phyloP scores from a whole-genome alignment of 2,888 invertebrate genomes.

The Euplexia lucipara region DNA sequence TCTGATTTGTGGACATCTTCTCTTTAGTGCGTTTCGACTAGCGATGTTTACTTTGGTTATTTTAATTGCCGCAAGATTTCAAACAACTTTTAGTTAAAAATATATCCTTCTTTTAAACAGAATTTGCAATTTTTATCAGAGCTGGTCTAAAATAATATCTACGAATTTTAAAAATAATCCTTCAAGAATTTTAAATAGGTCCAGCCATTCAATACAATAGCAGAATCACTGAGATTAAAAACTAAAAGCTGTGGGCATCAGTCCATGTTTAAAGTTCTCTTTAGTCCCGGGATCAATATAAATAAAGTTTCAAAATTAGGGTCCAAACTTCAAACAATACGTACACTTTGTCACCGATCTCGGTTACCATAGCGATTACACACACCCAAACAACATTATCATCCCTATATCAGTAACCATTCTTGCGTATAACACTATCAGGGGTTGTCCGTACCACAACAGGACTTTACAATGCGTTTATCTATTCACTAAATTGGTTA shows the following conservation, averaged over 20 bases:
- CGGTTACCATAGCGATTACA: constrained; percentile 81
- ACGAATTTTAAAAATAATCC: background rate
- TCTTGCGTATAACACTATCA: constrained; percentile 74
- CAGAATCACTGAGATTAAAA: constrained; percentile 9
- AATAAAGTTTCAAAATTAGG: constrained; percentile 58
- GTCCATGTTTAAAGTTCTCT: constrained; percentile 16
- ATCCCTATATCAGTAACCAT: constrained; percentile 79
- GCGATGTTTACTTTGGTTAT: background rate
- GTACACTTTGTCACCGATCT: constrained; percentile 54
- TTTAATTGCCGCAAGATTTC: background rate
- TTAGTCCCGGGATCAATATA: constrained; percentile 30
- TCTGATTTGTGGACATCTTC: constrained; percentile 14
- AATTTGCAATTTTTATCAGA: too few relatives aligned
- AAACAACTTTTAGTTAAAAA: background rate
- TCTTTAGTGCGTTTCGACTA: background rate
- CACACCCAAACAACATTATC: constrained; percentile 85
- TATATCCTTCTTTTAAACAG: too few relatives aligned
- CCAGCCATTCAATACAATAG: background rate
- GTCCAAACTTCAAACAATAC: constrained; percentile 59
- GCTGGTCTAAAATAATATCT: too few relatives aligned
- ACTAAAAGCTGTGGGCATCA: constrained; percentile 4
- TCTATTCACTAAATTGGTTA: constrained; percentile 82
- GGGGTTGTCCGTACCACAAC: constrained; percentile 67
- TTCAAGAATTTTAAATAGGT: background rate
- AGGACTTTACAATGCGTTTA: constrained; percentile 81